These are phyloP conservation scores for Elymnias hypermnestra DNA, from an alignment of 1,140 invertebrate species.

Conservation along the genomic window DNA sequence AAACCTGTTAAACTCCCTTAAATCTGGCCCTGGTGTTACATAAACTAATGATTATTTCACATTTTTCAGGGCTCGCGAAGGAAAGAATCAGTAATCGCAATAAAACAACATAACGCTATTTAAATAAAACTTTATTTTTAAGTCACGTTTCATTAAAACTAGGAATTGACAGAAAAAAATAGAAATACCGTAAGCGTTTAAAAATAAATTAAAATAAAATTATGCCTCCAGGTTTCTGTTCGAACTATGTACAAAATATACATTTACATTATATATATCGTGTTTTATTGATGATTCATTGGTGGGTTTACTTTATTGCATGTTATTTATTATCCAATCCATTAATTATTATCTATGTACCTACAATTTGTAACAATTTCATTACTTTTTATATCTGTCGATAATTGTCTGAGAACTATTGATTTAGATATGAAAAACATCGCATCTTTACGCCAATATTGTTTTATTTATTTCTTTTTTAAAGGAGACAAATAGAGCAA, in stretches of 20 bases:
- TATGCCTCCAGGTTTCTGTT: conserved; percentile 53
- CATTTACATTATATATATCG: conserved; percentile 31
- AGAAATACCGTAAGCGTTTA: conserved; percentile 36
- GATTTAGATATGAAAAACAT: no score
- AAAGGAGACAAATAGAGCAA: no score
- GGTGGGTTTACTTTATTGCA: not conserved
- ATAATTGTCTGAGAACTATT: no score
- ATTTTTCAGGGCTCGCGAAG: conserved; percentile 38
- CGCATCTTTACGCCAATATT: no score
- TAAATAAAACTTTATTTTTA: conserved; percentile 40
- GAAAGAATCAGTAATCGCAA: conserved; percentile 23
- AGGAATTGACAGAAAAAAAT: conserved; percentile 41
- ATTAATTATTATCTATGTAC: no score
- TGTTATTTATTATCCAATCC: no score
- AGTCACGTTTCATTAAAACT: conserved; percentile 31
- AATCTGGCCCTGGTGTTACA: no score
- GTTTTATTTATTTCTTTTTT: no score
- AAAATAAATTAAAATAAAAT: conserved; percentile 47
- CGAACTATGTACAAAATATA: conserved; percentile 66
- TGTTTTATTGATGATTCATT: conserved; percentile 18
- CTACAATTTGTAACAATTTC: no score
- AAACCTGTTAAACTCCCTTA: no score
- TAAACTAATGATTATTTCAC: not conserved
- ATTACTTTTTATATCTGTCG: no score
- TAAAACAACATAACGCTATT: conserved; percentile 15